Base-by-base conservation (phyloP, 37 sponge, comb jelly and placozoan genomes). In the Theonella swinhoei region DNA sequence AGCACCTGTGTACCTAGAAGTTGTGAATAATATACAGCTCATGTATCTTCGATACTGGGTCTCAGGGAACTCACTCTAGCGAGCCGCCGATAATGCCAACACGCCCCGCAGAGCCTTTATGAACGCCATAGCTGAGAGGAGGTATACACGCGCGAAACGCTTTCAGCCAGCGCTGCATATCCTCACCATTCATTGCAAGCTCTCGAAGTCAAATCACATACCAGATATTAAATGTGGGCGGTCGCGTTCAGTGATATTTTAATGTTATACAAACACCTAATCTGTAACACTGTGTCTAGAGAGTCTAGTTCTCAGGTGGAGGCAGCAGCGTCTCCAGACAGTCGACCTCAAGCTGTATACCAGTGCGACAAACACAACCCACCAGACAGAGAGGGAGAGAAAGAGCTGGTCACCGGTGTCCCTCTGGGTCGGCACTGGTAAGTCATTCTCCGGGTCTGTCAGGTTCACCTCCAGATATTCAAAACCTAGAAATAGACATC, bases 1-100 rank as follows among this genome's bases (percentile, higher is more conserved):
- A 0, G 99, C 99, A 29, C 99, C 99, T 1, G 98, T 95, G 82
- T 95, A 95, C 73, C 89, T 93, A 47, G 0, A 67, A 59, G 9
- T 41, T 33, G 17, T 60, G 31, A 37, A 84, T 72, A 65, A 36
- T 28, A 8, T 19, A 66, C 14, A 14, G n/a, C n/a, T n/a, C n/a
- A n/a, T n/a, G n/a, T n/a, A n/a, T n/a, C n/a, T n/a, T n/a, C n/a
- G n/a, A n/a, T n/a, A n/a, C n/a, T n/a, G n/a, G n/a, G n/a, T n/a
- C n/a, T n/a, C 54, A 41, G 38, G 54, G 7, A 0, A 74, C 92
- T 77, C 63, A 95, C 93, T 92, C 93, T 4, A 70, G 40, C 24
- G 92, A 95, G 29, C 96, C 96, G 11, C 96, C 96, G 3, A 95
- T 69, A 1, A 95, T 72, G 62, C 88, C 90, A 9, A 95, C 84